These are phyloP conservation scores for Drosophila serrata DNA, from an alignment of 1,140 invertebrate genomes.

Conservation along the genomic window DNA sequence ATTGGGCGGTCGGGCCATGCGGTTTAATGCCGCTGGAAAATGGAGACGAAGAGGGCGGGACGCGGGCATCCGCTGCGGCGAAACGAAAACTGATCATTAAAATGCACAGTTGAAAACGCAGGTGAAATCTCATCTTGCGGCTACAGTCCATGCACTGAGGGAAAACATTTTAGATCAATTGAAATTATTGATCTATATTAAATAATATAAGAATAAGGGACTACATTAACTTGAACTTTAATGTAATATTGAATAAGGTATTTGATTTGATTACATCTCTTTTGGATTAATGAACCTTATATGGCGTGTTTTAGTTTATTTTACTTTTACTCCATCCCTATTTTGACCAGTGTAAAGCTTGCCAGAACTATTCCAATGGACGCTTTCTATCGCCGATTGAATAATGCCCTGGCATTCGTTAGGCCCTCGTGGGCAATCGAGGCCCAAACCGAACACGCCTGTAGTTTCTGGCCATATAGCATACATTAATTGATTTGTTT, in stretches of 20 bases:
- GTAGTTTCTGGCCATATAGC: conserved; percentile 24
- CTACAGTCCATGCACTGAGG: conserved; percentile 3
- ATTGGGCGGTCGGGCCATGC: conserved; percentile 31
- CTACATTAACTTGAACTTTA: background rate
- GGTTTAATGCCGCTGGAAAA: conserved; percentile 22
- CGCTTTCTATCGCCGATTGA: conserved; percentile 46
- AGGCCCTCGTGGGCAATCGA: conserved; percentile 17
- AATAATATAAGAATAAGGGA: background rate
- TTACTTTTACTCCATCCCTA: background rate
- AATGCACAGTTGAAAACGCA: conserved; percentile 55
- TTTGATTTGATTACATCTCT: too few relatives aligned
- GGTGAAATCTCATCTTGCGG: conserved; percentile 54
- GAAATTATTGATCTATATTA: background rate
- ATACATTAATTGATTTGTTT: conserved; percentile 82
- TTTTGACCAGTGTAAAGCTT: conserved; percentile 2
- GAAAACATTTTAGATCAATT: background rate
- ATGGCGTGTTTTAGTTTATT: too few relatives aligned
- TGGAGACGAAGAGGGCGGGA: background rate
- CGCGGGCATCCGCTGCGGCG: conserved; percentile 36
- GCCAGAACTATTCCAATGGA: conserved; percentile 40
- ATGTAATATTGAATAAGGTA: too few relatives aligned
- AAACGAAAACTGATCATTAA: conserved; percentile 60
- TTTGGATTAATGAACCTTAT: too few relatives aligned
- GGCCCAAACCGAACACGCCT: background rate
- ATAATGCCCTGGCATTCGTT: conserved; percentile 43